phyloP scores from a whole-genome alignment of 2,113 vertebrate species.

The Orientallactaga bullata region DNA sequence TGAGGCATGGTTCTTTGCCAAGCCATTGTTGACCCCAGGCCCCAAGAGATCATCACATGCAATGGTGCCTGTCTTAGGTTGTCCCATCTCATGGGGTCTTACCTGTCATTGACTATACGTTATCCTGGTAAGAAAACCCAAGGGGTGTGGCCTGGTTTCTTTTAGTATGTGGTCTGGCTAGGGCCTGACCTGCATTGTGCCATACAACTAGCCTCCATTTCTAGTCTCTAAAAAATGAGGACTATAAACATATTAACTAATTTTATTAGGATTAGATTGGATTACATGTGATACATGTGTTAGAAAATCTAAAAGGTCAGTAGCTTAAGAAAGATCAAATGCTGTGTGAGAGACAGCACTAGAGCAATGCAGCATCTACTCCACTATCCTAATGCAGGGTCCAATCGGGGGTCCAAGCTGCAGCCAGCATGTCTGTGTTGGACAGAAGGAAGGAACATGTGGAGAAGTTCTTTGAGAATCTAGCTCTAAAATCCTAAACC shows the following conservation, averaged over 20 bases:
- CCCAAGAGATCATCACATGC: no score
- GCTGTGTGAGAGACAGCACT: neutral
- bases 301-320: constrained; percentile 3
- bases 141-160: no score
- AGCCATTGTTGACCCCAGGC: no score
- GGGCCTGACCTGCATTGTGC: no score
- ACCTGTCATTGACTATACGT: no score
- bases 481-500: neutral
- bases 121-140: no score
- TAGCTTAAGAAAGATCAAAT: neutral
- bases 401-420: neutral
- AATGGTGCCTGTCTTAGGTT: no score
- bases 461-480: neutral
- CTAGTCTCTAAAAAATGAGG: neutral
- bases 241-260: neutral
- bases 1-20: no score
- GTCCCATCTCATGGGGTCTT: no score
- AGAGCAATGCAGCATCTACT: neutral
- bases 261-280: neutral
- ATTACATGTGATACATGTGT: neutral
- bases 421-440: neutral
- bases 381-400: neutral
- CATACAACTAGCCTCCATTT: neutral
- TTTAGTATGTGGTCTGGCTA: no score
- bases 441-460: neutral